Conservation (phyloP, 2,113 vertebrate genomes). For the Orycteropus afer region DNA sequence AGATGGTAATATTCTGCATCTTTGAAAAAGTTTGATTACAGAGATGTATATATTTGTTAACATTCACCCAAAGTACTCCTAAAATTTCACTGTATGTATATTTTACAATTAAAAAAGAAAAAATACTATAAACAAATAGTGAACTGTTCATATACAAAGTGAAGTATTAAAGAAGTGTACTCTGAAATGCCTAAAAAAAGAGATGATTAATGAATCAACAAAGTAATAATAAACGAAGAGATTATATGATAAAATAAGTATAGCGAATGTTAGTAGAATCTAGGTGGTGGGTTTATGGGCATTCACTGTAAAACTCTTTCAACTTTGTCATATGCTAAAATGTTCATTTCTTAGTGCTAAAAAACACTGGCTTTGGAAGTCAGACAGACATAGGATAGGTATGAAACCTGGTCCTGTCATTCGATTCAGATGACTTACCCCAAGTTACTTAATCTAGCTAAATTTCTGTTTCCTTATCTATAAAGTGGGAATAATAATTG, state of each 20-base stretch:
- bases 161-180: slow-evolving; percentile 44
- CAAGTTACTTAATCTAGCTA: slow-evolving; percentile 15
- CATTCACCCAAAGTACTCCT: slow-evolving; percentile 17
- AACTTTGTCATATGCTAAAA: slow-evolving; percentile 21
- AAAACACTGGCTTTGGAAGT: too few relatives aligned
- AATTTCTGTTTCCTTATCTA: background rate
- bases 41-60: background rate
- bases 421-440: background rate
- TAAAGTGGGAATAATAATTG: background rate
- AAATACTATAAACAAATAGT: too few relatives aligned
- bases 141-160: background rate
- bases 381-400: too few relatives aligned
- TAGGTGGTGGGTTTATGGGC: background rate
- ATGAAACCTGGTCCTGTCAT: background rate
- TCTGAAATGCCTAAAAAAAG: background rate
- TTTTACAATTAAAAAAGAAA: slow-evolving; percentile 26
- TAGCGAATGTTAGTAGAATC: background rate
- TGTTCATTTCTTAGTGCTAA: too few relatives aligned
- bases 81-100: background rate
- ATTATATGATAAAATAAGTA: background rate
- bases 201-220: background rate
- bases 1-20: background rate
- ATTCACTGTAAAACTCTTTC: background rate
- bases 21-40: background rate
- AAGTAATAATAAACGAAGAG: slow-evolving; percentile 12